These are phyloP conservation scores for Pammene aurita DNA, from an alignment of 2,888 invertebrate species.

Conservation along the genomic window DNA sequence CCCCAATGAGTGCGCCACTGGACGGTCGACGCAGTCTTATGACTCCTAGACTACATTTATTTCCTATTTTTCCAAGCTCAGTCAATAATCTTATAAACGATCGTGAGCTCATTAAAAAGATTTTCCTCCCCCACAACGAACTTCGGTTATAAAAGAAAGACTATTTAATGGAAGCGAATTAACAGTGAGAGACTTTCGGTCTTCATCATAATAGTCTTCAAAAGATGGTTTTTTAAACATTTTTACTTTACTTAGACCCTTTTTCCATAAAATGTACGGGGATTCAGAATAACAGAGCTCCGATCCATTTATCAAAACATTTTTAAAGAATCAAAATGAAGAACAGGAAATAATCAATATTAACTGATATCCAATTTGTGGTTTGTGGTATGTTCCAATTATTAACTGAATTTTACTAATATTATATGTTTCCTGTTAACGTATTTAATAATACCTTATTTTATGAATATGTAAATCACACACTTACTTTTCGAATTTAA, in stretches of 20 bases:
- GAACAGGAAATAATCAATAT: slow-evolving; percentile 16
- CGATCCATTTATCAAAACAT: slow-evolving; percentile 55
- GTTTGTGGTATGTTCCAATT: too few species aligned
- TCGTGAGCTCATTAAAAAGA: slow-evolving; percentile 9
- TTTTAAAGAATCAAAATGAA: slow-evolving; percentile 39
- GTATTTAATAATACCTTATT: background rate
- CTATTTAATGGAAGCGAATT: slow-evolving; percentile 65
- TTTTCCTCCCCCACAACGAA: slow-evolving; percentile 52
- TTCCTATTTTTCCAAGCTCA: background rate
- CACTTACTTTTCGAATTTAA: too few species aligned
- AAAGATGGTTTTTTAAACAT: background rate
- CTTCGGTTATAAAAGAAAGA: slow-evolving; percentile 58
- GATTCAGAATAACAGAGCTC: slow-evolving; percentile 54
- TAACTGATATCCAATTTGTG: background rate
- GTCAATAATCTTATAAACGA: slow-evolving; percentile 7
- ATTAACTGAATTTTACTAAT: background rate
- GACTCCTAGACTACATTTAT: too few species aligned
- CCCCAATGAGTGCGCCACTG: too few species aligned
- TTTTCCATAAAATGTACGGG: background rate
- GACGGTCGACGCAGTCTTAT: too few species aligned
- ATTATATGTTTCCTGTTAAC: background rate
- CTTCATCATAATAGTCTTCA: slow-evolving; percentile 56
- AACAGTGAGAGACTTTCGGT: slow-evolving; percentile 55
- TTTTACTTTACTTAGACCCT: background rate
- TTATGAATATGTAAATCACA: too few species aligned